Evolutionary conservation across 2,113 vertebrate genomes (phyloP).

Genomic region (Phodopus roborovskii): DNA sequence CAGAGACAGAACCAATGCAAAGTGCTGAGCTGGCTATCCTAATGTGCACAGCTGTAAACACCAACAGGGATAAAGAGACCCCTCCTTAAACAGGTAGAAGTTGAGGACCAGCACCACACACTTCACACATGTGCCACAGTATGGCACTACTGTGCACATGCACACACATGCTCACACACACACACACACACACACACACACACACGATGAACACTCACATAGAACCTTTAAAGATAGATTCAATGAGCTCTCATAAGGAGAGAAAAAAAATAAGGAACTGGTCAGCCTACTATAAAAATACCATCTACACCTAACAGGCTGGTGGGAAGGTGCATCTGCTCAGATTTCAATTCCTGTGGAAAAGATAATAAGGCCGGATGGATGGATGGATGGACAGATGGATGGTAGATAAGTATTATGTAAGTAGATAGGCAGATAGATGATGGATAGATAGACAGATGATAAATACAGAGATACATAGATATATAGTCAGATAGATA

Average conservation of each 20-base stretch:
- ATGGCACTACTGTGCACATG: no score
- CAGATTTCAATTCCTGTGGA: background rate
- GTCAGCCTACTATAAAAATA: constrained; percentile 22
- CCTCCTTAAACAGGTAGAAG: background rate
- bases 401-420: background rate
- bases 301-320: constrained; percentile 31
- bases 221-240: background rate
- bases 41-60: background rate
- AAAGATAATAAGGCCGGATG: constrained; percentile 38
- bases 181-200: background rate
- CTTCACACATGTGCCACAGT: background rate
- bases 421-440: background rate
- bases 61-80: background rate
- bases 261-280: background rate
- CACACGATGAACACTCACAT: background rate
- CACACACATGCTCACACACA: background rate
- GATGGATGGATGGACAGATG: no score
- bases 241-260: background rate
- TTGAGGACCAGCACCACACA: background rate
- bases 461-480: no score
- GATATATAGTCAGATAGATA: background rate
- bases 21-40: background rate
- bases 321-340: background rate
- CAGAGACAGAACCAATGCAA: background rate
- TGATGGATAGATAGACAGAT: background rate